Conservation (phyloP, 2,797 vertebrate species). For the Xiphorhynchus erythropygius region DNA sequence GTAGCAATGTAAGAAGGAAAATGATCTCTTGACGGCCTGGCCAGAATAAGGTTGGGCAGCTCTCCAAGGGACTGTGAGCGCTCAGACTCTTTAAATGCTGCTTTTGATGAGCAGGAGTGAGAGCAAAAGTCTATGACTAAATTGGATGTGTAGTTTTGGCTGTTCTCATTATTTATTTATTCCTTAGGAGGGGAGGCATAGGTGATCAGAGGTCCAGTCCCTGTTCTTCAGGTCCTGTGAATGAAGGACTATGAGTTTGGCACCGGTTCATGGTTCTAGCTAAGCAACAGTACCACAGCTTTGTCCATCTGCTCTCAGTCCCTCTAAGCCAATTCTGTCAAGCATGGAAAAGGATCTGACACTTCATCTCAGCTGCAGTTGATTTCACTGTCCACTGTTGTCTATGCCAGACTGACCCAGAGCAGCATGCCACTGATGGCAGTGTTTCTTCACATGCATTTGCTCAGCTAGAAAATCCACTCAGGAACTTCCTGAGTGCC, state of each 20-base stretch:
- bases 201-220: background rate
- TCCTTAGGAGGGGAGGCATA: background rate
- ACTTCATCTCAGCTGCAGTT: background rate
- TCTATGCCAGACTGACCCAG: background rate
- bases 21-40: background rate
- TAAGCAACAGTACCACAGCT: background rate
- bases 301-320: background rate
- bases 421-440: background rate
- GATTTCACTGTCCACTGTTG: background rate
- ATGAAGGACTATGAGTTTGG: background rate
- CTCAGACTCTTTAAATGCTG: background rate
- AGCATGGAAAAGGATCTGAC: background rate
- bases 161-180: background rate
- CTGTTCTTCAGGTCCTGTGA: background rate
- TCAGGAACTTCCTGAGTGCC: conserved; percentile 27
- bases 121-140: background rate
- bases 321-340: background rate
- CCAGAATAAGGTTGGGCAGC: background rate
- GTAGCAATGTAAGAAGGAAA: background rate
- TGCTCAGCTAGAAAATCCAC: conserved; percentile 30
- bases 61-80: background rate
- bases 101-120: background rate
- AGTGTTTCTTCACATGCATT: conserved; percentile 6
- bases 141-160: background rate
- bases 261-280: background rate